Conservation (phyloP, 2,888 invertebrate species). For the Salticus scenicus region DNA sequence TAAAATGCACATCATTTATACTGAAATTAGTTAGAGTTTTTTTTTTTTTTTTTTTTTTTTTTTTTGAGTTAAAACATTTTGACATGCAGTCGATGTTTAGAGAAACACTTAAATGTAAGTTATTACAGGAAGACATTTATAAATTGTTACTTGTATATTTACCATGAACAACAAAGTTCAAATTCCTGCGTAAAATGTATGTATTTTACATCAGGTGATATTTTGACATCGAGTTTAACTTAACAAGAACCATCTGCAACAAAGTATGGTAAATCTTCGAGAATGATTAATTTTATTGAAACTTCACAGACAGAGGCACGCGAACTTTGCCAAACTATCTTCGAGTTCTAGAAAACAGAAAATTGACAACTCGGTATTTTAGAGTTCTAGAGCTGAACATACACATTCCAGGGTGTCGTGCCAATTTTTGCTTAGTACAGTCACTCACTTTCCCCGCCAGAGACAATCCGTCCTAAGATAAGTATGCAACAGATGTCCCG, state of each 20-base stretch:
- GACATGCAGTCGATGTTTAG: too few relatives aligned
- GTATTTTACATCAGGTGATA: not conserved
- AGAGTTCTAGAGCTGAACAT: not conserved
- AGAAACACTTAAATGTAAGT: too few relatives aligned
- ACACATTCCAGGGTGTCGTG: not conserved
- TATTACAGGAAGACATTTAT: too few relatives aligned
- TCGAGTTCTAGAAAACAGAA: not conserved
- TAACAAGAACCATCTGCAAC: not conserved
- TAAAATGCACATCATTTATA: too few relatives aligned
- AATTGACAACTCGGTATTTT: not conserved
- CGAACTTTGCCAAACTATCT: constrained; percentile 7
- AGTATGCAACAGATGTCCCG: constrained; percentile 66
- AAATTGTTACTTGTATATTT: too few relatives aligned
- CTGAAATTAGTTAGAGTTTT: too few relatives aligned
- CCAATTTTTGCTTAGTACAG: not conserved
- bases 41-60: too few relatives aligned
- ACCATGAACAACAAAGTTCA: too few relatives aligned
- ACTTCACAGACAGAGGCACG: not conserved
- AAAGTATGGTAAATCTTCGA: not conserved
- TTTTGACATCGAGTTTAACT: not conserved
- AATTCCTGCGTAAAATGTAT: too few relatives aligned
- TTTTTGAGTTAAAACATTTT: too few relatives aligned
- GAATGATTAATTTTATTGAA: not conserved
- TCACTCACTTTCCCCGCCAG: not conserved
- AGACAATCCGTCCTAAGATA: constrained; percentile 57